phyloP scores from a whole-genome alignment of 92 coral and sea anemone genomes.

The Porites lobata region DNA sequence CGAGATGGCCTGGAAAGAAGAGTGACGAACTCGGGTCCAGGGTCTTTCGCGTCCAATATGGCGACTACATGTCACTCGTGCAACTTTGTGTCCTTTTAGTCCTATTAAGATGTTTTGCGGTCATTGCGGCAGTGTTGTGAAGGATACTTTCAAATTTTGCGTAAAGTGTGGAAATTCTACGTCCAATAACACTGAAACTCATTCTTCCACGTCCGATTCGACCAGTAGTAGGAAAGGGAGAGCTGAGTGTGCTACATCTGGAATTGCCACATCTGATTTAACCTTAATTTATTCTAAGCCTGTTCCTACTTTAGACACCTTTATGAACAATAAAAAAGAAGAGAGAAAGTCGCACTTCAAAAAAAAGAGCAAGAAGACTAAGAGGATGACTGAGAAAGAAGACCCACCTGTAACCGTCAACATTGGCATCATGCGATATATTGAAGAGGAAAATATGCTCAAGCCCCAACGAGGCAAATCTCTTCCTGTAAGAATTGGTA shows the following conservation, averaged over 20 bases:
- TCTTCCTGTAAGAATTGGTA: slow-evolving; percentile 66
- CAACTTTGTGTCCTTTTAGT: background rate
- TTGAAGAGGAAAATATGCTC: slow-evolving; percentile 64
- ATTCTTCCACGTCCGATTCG: slow-evolving; percentile 8
- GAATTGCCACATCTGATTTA: background rate
- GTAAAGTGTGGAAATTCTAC: slow-evolving; percentile 39
- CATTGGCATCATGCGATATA: too few relatives aligned
- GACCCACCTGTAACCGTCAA: too few relatives aligned
- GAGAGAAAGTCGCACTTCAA: slow-evolving; percentile 43
- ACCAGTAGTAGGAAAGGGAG: slow-evolving; percentile 16
- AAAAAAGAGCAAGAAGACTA: slow-evolving; percentile 34
- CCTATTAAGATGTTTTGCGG: slow-evolving; percentile 18
- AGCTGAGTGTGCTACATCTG: background rate
- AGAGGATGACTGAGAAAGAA: slow-evolving; percentile 8
- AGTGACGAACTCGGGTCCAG: too few relatives aligned
- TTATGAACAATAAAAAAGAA: slow-evolving; percentile 56
- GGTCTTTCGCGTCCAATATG: too few relatives aligned
- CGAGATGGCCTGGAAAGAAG: too few relatives aligned
- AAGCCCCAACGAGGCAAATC: slow-evolving; percentile 70
- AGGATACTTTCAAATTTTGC: slow-evolving; percentile 14
- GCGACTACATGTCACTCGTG: background rate
- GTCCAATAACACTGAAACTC: background rate
- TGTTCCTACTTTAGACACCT: slow-evolving; percentile 44
- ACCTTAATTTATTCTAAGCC: slow-evolving; percentile 9
- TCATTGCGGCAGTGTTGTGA: slow-evolving; percentile 16